Base-by-base conservation (phyloP, 2,888 invertebrate genomes). In the Sericinus montela region DNA sequence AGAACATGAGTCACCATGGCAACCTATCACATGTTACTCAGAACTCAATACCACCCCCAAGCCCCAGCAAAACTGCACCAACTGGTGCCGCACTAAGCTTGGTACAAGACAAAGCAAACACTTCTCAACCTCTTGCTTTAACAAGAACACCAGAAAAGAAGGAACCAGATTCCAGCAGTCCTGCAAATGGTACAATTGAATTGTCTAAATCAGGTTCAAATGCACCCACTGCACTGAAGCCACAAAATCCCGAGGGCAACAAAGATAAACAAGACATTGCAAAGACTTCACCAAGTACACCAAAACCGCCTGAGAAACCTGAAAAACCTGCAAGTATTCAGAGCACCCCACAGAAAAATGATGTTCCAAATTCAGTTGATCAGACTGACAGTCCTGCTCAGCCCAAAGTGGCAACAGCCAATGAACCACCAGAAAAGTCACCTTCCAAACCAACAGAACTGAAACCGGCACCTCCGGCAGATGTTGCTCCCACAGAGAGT, bases 1-100 rank as follows among this genome's bases (percentile, higher is more conserved):
- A 89, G 57, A 88, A 88, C 63, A 88, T 88, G 88, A 86, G 86
- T 65, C 86, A 88, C 76, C 88, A 88, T 55, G 88, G 88, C 50
- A 88, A 88, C 70, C 68, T 88, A 16, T 88, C 88, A 8, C 85
- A 84, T 45, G 78, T 83, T 49, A 78, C 79, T 16, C 84, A 84
- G 62, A 84, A 82, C 63, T 80, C 82, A 19, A 73, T 79, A 42
- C 69, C 77, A 34, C 76, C 63, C 1, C 67, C 75, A 9, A 79
- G 75, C 56, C 81, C 86, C 1, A 80, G 66, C 60, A 87, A 87
- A 59, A 65, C 67, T 45, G 72, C 76, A 9, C 73, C 67, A 51
- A 72, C 80, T 1, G 76, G 75, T 62, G 69, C 84, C n/a, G 87
- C 89, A 0, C 70, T 88, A 11, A 89, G 88, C 55, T 70, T 89